Evolutionary conservation across 2,888 invertebrate species (phyloP), one percentile per base, ranked within the genome.

Genomic region (Trypoxylon attenuatum): DNA sequence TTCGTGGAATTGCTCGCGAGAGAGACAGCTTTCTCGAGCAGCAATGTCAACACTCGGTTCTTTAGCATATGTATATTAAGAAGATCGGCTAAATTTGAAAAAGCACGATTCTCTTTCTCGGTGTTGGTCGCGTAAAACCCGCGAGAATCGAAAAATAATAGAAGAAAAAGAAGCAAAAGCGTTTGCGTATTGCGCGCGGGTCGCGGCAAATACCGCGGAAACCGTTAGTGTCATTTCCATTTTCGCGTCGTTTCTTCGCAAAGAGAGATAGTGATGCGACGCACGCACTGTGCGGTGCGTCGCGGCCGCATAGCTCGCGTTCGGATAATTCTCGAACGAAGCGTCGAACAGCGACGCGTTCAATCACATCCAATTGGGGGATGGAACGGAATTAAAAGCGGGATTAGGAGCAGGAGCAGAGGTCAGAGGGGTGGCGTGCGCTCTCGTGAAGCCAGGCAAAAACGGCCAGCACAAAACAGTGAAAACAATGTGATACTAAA

Each of bases 401-500:
- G 19, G 13, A n/a, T 61, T 47, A 42, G 69, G 69, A 69, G 63
- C 63, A 47, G 39, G 62, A 66, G 62, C 46, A 54, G 73, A 69
- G 76, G 67, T 65, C 58, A 43, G 71, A 73, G 73, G 73, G 73
- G 63, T 69, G 71, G 76, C 73, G 60, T 75, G 76, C 69, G 76
- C 76, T 76, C 68, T 70, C 67, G 61, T 73, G 47, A 75, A 82
- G 82, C 79, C 83, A 83, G 82, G 82, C 80, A 82, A 77, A 80
- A 77, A 79, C 77, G 84, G 82, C 82, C 84, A 84, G 83, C 84
- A 85, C 82, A 79, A 75, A 82, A 84, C 82, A 84, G 84, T 86
- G 84, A 86, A 86, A 84, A 82, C 83, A 86, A 86, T 86, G 86
- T 87, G 86, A 86, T 86, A 87, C 84, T 86, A 86, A 87, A 86